Conservation (phyloP, 2,797 vertebrate genomes). For the Tapirus indicus region DNA sequence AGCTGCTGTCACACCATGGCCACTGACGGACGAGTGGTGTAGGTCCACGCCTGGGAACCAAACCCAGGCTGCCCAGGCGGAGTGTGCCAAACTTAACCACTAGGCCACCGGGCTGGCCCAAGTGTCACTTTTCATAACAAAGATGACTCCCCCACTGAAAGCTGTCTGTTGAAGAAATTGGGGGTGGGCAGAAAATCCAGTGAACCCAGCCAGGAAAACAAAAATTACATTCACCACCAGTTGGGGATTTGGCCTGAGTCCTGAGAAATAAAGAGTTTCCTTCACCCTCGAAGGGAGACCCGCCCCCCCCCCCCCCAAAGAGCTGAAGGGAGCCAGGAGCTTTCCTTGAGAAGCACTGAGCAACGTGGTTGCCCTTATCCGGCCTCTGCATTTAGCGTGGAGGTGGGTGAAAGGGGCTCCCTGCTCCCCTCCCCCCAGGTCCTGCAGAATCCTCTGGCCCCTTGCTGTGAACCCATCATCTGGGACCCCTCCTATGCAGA, state of each 20-base stretch:
- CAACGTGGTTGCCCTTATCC: neutral
- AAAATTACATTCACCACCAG: neutral
- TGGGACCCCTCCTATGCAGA: neutral
- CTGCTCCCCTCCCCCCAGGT: neutral
- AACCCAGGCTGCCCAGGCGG: too few relatives aligned
- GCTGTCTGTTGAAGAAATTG: neutral
- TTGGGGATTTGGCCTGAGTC: neutral
- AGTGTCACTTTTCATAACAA: neutral
- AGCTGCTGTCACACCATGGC: too few relatives aligned
- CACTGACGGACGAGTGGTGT: too few relatives aligned
- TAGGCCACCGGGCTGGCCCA: too few relatives aligned
- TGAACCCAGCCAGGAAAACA: neutral
- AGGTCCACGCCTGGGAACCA: too few relatives aligned
- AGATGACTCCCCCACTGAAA: neutral
- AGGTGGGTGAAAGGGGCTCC: neutral
- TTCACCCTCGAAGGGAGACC: neutral
- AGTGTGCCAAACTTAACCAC: too few relatives aligned
- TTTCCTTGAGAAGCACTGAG: neutral
- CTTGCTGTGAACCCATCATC: neutral
- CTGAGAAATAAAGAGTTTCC: neutral
- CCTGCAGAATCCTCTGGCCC: neutral
- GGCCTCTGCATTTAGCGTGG: neutral
- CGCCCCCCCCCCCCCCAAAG: too few relatives aligned
- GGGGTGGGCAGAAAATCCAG: neutral
- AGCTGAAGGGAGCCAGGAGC: neutral